These are phyloP conservation scores for Tympanuchus pallidicinctus DNA, from an alignment of 2,113 vertebrate species.

Conservation along the genomic window DNA sequence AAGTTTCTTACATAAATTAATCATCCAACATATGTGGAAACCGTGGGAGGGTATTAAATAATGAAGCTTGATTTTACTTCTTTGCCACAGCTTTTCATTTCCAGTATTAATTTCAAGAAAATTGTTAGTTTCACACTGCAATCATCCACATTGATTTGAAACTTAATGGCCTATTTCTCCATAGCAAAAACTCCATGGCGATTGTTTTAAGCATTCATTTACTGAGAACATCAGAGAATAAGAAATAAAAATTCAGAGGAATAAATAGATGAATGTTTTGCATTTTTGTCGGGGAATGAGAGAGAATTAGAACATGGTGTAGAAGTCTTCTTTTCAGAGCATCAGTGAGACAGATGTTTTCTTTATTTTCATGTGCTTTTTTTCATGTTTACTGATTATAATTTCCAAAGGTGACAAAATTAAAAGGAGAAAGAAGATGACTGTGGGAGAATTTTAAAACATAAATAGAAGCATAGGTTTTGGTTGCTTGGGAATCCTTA, in stretches of 20 bases:
- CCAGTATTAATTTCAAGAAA: constrained; percentile 46
- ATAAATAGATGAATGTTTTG: background rate
- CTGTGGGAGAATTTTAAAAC: background rate
- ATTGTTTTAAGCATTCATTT: constrained; percentile 30
- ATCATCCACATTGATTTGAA: constrained; percentile 40
- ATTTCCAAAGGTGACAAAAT: background rate
- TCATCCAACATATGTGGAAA: background rate
- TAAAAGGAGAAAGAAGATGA: background rate
- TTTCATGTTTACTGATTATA: background rate
- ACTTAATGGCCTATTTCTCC: constrained; percentile 19
- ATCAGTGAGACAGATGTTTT: background rate
- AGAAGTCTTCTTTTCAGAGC: background rate
- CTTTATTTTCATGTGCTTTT: background rate
- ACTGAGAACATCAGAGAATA: background rate
- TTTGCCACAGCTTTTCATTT: background rate
- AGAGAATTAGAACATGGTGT: background rate
- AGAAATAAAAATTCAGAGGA: constrained; percentile 3
- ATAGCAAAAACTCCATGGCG: background rate
- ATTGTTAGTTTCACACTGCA: constrained; percentile 25
- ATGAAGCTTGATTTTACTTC: constrained; percentile 33
- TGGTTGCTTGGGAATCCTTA: background rate
- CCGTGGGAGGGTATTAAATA: background rate
- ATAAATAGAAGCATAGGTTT: background rate
- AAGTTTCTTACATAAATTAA: background rate
- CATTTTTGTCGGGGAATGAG: background rate